A percentile compares a stretch with the other conserved stretches of the same genome.
Evolutionary conservation across 2,797 vertebrate species (phyloP).

Genomic region (Scolopax bukidnonensis): DNA sequence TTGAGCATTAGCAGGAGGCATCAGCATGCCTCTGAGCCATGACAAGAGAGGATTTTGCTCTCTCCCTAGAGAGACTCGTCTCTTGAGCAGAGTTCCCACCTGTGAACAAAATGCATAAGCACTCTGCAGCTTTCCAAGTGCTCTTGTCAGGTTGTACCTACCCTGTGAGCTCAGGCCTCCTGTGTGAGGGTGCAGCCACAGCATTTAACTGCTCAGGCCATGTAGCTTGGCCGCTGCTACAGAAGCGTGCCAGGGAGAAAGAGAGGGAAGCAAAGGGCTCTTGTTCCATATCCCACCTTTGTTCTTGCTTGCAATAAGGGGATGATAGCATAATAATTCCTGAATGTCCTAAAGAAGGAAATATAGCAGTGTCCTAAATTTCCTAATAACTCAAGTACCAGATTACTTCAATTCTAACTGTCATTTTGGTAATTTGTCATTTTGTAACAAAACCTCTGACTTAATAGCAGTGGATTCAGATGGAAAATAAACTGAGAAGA

Average conservation of each 20-base stretch:
- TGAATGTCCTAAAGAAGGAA: background rate
- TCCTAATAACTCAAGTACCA: background rate
- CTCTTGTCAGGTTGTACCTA: background rate
- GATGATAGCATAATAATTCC: conserved; percentile 3
- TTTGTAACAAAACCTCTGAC: background rate
- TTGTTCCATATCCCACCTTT: background rate
- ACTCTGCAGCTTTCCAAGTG: background rate
- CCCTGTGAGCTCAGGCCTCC: background rate
- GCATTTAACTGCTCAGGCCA: background rate
- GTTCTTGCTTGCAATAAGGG: background rate
- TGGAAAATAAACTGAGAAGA: conserved; percentile 17
- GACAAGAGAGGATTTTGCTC: background rate
- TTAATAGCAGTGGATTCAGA: background rate
- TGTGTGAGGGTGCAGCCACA: background rate
- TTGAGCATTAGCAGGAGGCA: conserved; percentile 38
- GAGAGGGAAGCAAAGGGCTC: background rate
- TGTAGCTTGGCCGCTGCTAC: rapidly evolving
- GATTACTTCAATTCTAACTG: background rate
- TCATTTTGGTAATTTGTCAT: background rate
- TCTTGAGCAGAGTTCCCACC: background rate
- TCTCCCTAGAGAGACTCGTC: background rate
- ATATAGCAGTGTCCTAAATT: background rate
- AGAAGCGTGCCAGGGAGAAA: background rate
- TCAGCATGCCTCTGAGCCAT: background rate
- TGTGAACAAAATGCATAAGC: background rate